Conservation (phyloP, 2,797 vertebrate genomes). For the Crocodylus rhombifer region DNA sequence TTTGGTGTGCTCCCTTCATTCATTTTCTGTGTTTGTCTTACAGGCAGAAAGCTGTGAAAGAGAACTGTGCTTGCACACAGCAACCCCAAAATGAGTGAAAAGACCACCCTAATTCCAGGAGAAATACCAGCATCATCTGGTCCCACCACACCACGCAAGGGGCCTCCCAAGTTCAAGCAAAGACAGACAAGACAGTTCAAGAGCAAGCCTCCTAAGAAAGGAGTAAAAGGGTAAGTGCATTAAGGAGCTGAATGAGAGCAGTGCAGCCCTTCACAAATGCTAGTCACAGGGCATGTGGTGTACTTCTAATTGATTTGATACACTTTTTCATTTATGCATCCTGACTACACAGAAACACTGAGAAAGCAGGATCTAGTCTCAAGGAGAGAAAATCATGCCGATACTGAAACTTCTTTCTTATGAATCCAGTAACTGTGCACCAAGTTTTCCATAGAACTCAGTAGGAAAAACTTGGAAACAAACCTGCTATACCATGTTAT, state of each 20-base stretch:
- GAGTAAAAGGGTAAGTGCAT: constrained; percentile 82
- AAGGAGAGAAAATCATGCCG: not conserved
- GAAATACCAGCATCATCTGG: constrained; percentile 63
- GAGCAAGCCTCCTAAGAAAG: constrained; percentile 88
- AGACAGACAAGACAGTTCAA: constrained; percentile 88
- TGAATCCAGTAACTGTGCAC: not conserved
- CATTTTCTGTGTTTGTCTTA: constrained; percentile 28
- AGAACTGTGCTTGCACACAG: not conserved
- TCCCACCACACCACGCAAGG: constrained; percentile 82
- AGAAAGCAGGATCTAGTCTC: not conserved
- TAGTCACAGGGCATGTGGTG: not conserved
- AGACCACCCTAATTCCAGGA: constrained; percentile 58
- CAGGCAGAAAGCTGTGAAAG: constrained; percentile 56
- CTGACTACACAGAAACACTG: too few species aligned
- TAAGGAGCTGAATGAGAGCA: not conserved
- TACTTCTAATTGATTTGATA: not conserved
- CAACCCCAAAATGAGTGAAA: constrained; percentile 75
- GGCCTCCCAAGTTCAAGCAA: constrained; percentile 89
- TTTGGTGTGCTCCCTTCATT: not conserved
- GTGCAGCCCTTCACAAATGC: not conserved
- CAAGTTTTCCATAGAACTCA: not conserved
- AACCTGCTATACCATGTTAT: not conserved
- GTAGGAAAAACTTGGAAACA: not conserved
- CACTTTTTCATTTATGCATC: not conserved
- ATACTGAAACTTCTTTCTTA: not conserved